Base-by-base conservation (phyloP, 2,113 vertebrate genomes). In the Spilogale gracilis region DNA sequence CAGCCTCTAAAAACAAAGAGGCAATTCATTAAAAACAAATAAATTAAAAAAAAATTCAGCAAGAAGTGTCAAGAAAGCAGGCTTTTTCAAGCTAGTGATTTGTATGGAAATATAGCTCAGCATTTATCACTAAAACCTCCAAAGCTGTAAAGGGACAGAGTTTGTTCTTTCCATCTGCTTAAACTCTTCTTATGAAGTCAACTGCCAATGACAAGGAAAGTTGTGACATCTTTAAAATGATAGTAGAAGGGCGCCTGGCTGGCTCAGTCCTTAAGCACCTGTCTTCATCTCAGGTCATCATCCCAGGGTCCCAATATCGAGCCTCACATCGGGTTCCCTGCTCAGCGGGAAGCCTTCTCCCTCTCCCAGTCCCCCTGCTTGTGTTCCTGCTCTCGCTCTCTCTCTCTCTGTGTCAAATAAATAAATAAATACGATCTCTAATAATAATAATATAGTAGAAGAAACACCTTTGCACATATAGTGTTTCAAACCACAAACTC, bases 41-140 rank as follows among this genome's bases (percentile, higher is more conserved):
- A 78, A 43, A 67, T 48, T 43, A 32, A n/a, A 61, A 86, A 97
- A 97, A 98, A 98, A 98, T 97, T 97, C 96, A 98, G 89, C 86
- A 95, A 91, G 97, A 98, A 95, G 45, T 90, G 91, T 97, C 97
- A 97, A 83, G 97, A 90, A 97, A 73, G 2, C 97, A 97, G 52
- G 18, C 3, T 97, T 98, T 98, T 96, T 80, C 91, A 96, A 98
- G 85, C 96, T 95, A 97, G 95, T 93, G 93, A 98, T 98, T 98
- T 98, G 96, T 96, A 98, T 98, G 97, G 94, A 98, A 98, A 99
- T 98, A 97, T 25, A 80, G 30, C 81, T 91, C 86, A 97, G 92
- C 84, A 89, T 97, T 98, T 98, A 97, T 96, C 96, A 98, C 52
- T 92, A 98, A 78, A 98, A 97, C 89, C 30, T 5, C 97, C 94